Conservation (phyloP, 1,140 invertebrate species). For the Drosophila grimshawi region DNA sequence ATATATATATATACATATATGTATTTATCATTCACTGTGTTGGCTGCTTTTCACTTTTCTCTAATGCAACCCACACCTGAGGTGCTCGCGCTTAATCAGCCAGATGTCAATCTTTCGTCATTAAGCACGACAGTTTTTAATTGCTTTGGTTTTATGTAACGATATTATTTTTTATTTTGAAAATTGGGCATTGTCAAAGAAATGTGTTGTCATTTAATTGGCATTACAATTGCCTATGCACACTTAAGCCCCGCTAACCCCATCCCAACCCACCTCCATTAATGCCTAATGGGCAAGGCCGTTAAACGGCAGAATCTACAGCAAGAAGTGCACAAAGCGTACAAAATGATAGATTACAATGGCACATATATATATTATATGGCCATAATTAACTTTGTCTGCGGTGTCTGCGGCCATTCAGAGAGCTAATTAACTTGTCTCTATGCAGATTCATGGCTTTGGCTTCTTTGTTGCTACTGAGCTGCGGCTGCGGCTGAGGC, state of each 20-base stretch:
- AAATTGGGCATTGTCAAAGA: conserved; percentile 41
- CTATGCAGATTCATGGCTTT: conserved; percentile 14
- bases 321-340: conserved; percentile 75
- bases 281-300: conserved; percentile 22
- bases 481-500: neutral
- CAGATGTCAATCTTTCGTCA: conserved; percentile 65
- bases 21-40: conserved; percentile 24
- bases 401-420: conserved; percentile 22
- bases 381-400: conserved; percentile 63
- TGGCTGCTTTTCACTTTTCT: conserved; percentile 73
- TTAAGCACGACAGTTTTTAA: conserved; percentile 69
- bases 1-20: neutral
- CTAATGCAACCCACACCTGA: conserved; percentile 42
- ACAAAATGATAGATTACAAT: conserved; percentile 78
- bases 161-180: conserved; percentile 20
- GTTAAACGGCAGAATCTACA: conserved; percentile 48
- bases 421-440: conserved; percentile 71
- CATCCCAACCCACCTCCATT: neutral
- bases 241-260: neutral
- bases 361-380: conserved; percentile 44
- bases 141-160: conserved; percentile 73
- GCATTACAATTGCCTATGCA: conserved; percentile 54
- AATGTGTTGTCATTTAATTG: conserved; percentile 68
- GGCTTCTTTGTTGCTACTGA: conserved; percentile 11
- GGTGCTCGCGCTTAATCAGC: conserved; percentile 58